These are phyloP conservation scores for Myocastor coypus DNA, from an alignment of 2,113 vertebrate species.

Conservation along the genomic window DNA sequence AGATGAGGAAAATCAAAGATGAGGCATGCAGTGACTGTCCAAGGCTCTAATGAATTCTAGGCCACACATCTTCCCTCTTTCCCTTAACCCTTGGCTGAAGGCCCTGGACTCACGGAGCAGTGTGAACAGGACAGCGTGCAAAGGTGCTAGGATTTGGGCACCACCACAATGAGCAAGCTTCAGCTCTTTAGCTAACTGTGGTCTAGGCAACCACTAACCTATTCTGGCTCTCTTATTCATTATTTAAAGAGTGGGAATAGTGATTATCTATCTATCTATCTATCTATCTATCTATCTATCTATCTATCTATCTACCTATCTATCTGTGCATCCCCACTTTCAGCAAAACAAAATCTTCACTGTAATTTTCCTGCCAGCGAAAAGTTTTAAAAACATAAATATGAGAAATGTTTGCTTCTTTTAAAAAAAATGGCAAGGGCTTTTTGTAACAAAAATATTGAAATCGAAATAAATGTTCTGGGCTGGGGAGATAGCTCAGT, in stretches of 20 bases:
- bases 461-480: not conserved
- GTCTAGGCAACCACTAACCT: not conserved
- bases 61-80: not conserved
- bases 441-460: constrained; percentile 49
- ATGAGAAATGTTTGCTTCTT: constrained; percentile 31
- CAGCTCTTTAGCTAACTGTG: not conserved
- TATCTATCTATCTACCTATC: too few relatives aligned
- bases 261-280: not conserved
- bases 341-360: constrained; percentile 15
- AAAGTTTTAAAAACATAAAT: constrained; percentile 31
- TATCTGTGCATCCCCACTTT: too few relatives aligned
- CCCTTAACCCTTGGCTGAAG: not conserved
- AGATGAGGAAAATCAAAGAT: not conserved
- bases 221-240: not conserved
- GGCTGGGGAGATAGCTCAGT: too few relatives aligned
- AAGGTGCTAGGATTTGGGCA: not conserved
- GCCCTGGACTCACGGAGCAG: not conserved
- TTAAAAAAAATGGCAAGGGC: not conserved
- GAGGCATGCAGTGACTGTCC: not conserved
- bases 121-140: not conserved
- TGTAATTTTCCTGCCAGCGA: not conserved
- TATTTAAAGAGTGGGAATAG: not conserved
- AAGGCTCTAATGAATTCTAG: not conserved
- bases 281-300: too few relatives aligned
- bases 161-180: not conserved